A percentile compares a stretch with the other conserved stretches of the same genome.
Conservation (phyloP, 2,888 invertebrate species). For the Latheticus oryzae region DNA sequence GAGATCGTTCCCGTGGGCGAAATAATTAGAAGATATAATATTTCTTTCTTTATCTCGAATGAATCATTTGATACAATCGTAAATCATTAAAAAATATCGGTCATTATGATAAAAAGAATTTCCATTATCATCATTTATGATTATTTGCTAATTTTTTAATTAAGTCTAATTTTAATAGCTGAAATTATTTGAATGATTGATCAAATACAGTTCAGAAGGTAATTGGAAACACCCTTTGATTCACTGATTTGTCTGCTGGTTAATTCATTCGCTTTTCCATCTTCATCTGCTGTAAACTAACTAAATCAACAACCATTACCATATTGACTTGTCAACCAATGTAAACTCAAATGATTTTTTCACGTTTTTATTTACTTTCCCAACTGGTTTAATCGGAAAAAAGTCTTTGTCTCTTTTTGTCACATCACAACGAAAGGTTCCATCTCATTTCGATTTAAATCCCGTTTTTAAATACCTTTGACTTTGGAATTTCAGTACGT, state of each 20-base stretch:
- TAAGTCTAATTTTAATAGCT: background rate
- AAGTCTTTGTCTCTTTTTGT: conserved; percentile 15
- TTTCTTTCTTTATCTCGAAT: conserved; percentile 49
- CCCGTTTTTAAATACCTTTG: conserved; percentile 17
- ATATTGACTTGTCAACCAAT: conserved; percentile 17
- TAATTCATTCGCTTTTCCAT: conserved; percentile 26
- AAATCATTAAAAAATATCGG: conserved; percentile 34
- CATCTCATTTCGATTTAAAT: conserved; percentile 9
- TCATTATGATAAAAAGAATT: conserved; percentile 28
- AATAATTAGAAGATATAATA: conserved; percentile 50
- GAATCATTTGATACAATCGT: conserved; percentile 42
- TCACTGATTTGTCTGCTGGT: conserved; percentile 4
- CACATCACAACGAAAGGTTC: conserved; percentile 2
- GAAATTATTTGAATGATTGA: conserved; percentile 1
- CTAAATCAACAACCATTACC: conserved; percentile 30
- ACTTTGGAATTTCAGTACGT: conserved; percentile 23
- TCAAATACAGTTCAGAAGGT: background rate
- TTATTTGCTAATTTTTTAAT: conserved; percentile 19
- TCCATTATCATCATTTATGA: conserved; percentile 18
- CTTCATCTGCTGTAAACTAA: conserved; percentile 21
- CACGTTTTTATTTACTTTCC: conserved; percentile 15
- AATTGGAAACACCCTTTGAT: background rate
- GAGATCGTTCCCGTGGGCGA: conserved; percentile 46
- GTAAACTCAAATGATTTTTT: conserved; percentile 24
- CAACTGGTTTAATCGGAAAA: conserved; percentile 25